phyloP scores from a whole-genome alignment of 2,113 vertebrate genomes.

The Echinops telfairi region DNA sequence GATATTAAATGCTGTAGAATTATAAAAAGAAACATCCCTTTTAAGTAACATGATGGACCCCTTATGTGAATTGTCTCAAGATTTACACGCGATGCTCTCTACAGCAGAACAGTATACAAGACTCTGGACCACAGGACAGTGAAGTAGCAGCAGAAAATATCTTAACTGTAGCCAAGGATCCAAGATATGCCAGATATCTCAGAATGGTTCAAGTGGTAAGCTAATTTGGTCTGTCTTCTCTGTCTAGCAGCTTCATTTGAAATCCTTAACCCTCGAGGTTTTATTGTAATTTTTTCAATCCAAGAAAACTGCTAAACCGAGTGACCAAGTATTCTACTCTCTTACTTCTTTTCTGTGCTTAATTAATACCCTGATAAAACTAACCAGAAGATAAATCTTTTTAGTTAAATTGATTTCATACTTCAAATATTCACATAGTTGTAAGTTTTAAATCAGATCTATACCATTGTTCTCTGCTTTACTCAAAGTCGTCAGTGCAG shows the following conservation, averaged over 20 bases:
- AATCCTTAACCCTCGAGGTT: constrained; percentile 66
- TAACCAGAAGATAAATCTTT: constrained; percentile 46
- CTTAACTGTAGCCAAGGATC: constrained; percentile 96
- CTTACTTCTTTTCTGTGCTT: constrained; percentile 58
- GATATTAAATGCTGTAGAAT: constrained; percentile 60
- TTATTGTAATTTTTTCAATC: constrained; percentile 65
- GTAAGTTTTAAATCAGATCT: constrained; percentile 19
- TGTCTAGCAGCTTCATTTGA: constrained; percentile 62
- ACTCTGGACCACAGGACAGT: constrained; percentile 83
- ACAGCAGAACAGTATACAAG: constrained; percentile 83
- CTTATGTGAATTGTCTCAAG: constrained; percentile 66
- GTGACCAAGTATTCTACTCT: constrained; percentile 57
- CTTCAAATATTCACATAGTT: constrained; percentile 22
- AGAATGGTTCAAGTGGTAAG: constrained; percentile 99
- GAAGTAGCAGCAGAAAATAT: constrained; percentile 88
- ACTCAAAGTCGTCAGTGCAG: constrained; percentile 32
- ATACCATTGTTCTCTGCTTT: not conserved
- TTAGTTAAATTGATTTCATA: constrained; percentile 38
- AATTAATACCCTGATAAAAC: constrained; percentile 36
- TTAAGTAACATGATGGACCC: constrained; percentile 58
- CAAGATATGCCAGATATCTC: constrained; percentile 96
- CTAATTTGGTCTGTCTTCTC: constrained; percentile 74
- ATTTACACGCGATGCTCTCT: constrained; percentile 77
- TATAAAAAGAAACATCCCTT: constrained; percentile 67
- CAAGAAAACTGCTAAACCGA: constrained; percentile 65